A percentile compares a stretch with the other conserved stretches of the same genome.
Evolutionary conservation across 1,140 invertebrate species (phyloP).

Genomic region (Cecropterus lyciades): DNA sequence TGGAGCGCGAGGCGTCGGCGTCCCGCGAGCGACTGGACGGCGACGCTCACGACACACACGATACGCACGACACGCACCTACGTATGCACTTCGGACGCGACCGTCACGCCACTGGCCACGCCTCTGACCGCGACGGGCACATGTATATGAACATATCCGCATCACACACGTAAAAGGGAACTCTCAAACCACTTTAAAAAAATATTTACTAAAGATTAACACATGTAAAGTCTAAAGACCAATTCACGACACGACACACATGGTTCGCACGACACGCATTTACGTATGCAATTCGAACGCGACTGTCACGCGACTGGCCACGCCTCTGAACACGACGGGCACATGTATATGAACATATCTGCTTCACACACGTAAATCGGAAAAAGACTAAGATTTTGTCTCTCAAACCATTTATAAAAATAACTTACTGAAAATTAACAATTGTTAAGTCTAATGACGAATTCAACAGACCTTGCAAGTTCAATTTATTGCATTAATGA

Average conservation of each 20-base stretch:
- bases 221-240: no score
- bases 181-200: no score
- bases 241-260: slow-evolving; percentile 48
- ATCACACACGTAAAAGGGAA: slow-evolving; percentile 54
- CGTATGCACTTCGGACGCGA: slow-evolving; percentile 64
- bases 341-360: slow-evolving; percentile 78
- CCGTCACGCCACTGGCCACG: slow-evolving; percentile 42
- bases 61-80: slow-evolving; percentile 62
- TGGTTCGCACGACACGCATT: slow-evolving; percentile 59
- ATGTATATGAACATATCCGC: slow-evolving; percentile 79
- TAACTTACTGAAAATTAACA: no score
- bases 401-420: no score
- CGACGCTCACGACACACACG: slow-evolving; percentile 42
- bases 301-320: slow-evolving; percentile 45
- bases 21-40: slow-evolving; percentile 44
- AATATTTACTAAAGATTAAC: no score
- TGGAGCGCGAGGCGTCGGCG: slow-evolving; percentile 69
- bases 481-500: no score
- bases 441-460: no score
- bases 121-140: slow-evolving; percentile 65
- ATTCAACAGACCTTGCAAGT: no score
- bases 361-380: slow-evolving; percentile 61
- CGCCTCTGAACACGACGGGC: slow-evolving; percentile 64
- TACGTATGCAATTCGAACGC: slow-evolving; percentile 62
- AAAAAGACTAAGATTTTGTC: no score